phyloP scores from a whole-genome alignment of 2,888 invertebrate genomes.

The Synanthedon tipuliformis region DNA sequence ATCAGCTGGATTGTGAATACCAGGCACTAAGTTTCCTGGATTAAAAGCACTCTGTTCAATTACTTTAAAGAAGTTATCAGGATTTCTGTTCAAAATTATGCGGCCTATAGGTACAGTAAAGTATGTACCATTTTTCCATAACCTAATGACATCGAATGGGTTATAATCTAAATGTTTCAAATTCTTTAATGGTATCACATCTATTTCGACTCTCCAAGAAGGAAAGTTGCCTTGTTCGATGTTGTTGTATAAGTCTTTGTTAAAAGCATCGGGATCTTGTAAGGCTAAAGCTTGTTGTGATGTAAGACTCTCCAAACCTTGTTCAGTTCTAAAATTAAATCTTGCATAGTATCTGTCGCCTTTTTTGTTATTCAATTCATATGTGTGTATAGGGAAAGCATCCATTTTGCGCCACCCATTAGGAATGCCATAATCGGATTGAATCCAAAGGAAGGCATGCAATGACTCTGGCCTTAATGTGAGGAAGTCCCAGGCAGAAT shows the following conservation, averaged over 20 bases:
- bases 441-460: slow-evolving; percentile 81
- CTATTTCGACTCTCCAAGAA: slow-evolving; percentile 79
- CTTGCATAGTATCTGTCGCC: slow-evolving; percentile 81
- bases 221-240: slow-evolving; percentile 77
- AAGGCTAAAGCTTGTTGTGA: slow-evolving; percentile 75
- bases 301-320: slow-evolving; percentile 82
- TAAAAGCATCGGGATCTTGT: slow-evolving; percentile 84
- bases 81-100: slow-evolving; percentile 81
- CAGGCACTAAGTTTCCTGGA: slow-evolving; percentile 84
- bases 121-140: slow-evolving; percentile 83
- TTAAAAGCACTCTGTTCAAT: slow-evolving; percentile 87
- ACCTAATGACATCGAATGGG: slow-evolving; percentile 88
- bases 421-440: slow-evolving; percentile 89
- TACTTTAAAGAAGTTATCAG: slow-evolving; percentile 85
- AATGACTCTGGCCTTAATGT: slow-evolving; percentile 81
- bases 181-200: slow-evolving; percentile 83
- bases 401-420: slow-evolving; percentile 92
- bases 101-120: slow-evolving; percentile 84
- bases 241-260: slow-evolving; percentile 88
- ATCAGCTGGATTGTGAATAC: slow-evolving; percentile 86
- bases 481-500: slow-evolving; percentile 91
- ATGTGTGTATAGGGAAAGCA: slow-evolving; percentile 90
- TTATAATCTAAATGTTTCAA: slow-evolving; percentile 79
- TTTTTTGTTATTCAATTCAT: slow-evolving; percentile 82
- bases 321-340: slow-evolving; percentile 91